phyloP scores from a whole-genome alignment of 2,888 invertebrate species.

The Caenorhabditis zanzibari region DNA sequence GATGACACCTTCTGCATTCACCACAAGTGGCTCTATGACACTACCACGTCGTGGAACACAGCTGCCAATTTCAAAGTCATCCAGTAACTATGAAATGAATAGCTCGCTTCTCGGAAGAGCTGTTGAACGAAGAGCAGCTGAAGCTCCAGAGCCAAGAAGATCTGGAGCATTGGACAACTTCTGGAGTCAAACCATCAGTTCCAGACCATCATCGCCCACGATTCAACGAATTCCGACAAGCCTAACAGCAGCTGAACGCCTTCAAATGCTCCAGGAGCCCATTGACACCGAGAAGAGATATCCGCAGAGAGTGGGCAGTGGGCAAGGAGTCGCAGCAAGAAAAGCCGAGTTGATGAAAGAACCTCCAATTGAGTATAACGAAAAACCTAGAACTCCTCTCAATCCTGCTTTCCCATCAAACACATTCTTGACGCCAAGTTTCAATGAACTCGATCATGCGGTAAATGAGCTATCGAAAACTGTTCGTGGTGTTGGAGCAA shows the following conservation, averaged over 20 bases:
- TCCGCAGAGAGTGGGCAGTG: constrained; percentile 70
- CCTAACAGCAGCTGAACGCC: constrained; percentile 80
- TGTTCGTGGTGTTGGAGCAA: constrained; percentile 45
- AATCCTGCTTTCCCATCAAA: constrained; percentile 65
- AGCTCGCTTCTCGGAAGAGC: constrained; percentile 64
- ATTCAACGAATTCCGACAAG: constrained; percentile 74
- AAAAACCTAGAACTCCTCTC: constrained; percentile 54
- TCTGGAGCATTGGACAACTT: constrained; percentile 74
- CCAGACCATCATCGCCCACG: constrained; percentile 72
- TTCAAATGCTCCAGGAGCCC: constrained; percentile 80
- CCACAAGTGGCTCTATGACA: constrained; percentile 66
- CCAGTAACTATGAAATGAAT: constrained; percentile 72
- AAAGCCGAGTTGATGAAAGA: constrained; percentile 76
- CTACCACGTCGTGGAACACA: constrained; percentile 59
- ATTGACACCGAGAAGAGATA: constrained; percentile 67
- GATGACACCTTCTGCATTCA: constrained; percentile 47
- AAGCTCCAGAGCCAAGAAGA: constrained; percentile 67
- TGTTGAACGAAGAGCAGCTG: constrained; percentile 66
- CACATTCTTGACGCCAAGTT: constrained; percentile 71
- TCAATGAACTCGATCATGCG: constrained; percentile 78
- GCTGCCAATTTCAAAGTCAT: constrained; percentile 68
- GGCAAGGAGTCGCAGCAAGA: constrained; percentile 75
- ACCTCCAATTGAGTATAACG: constrained; percentile 28
- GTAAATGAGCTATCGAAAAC: constrained; percentile 69
- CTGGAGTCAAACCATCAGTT: constrained; percentile 76